Evolutionary conservation across 2,888 invertebrate species (phyloP).

Genomic region (Cephus rjabovi): DNA sequence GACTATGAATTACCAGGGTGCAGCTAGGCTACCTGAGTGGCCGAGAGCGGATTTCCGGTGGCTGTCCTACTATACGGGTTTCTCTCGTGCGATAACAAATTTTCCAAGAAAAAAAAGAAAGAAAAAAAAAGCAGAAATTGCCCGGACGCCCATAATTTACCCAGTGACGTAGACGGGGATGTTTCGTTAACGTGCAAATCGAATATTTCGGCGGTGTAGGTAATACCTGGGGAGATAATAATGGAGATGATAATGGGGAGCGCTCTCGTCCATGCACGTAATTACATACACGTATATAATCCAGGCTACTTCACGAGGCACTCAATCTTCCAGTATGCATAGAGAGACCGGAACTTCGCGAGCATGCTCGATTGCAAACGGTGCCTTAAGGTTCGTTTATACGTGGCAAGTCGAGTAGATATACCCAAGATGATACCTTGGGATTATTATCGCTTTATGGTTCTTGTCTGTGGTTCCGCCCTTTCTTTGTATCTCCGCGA

Average conservation of each 20-base stretch:
- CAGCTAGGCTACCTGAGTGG: constrained; percentile 18
- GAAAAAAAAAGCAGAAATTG: background rate
- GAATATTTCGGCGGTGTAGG: background rate
- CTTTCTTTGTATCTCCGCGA: constrained; percentile 20
- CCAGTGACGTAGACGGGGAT: background rate
- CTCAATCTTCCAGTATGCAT: background rate
- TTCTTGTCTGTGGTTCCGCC: constrained; percentile 10
- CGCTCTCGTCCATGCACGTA: background rate
- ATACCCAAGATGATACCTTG: background rate
- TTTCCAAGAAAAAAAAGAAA: background rate
- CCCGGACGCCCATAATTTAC: background rate
- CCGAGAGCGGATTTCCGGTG: constrained; percentile 40
- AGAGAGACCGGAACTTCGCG: background rate
- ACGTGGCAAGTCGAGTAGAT: background rate
- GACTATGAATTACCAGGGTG: constrained; percentile 46
- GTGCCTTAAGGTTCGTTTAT: background rate
- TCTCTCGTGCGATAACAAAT: background rate
- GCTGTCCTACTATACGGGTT: background rate
- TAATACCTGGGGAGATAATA: background rate
- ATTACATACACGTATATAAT: background rate
- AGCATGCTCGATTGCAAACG: background rate
- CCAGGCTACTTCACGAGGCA: background rate
- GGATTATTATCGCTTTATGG: constrained; percentile 18
- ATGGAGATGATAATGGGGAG: background rate
- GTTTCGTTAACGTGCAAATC: background rate